These are phyloP conservation scores for Enteromius thamalakanensis DNA, from an alignment of 2,797 vertebrate species.

Conservation along the genomic window DNA sequence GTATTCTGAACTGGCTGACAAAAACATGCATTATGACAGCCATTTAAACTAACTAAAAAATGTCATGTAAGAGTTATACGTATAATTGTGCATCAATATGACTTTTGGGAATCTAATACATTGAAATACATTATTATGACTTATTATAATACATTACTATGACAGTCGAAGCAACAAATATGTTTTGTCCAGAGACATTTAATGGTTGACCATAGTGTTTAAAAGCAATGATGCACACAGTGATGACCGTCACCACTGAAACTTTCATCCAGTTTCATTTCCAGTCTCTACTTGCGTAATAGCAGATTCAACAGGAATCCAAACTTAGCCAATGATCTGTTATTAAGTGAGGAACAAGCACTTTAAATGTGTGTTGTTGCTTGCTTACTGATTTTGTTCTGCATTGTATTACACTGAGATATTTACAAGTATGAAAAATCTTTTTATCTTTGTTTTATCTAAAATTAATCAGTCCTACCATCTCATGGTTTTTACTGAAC, in stretches of 20 bases:
- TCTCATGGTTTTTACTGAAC: not conserved
- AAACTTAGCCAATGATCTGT: not conserved
- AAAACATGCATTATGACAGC: not conserved
- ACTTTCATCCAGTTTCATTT: constrained; percentile 34
- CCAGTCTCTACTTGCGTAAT: constrained; percentile 1
- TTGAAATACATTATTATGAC: not conserved
- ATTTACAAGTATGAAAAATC: not conserved
- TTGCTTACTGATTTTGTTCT: not conserved
- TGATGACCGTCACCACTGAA: not conserved
- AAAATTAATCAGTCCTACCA: not conserved
- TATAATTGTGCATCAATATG: not conserved
- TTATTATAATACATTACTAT: not conserved
- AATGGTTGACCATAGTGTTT: not conserved
- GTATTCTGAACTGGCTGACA: constrained; percentile 52
- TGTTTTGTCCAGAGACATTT: constrained; percentile 6
- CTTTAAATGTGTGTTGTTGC: not conserved
- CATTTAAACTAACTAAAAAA: not conserved
- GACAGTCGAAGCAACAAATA: not conserved
- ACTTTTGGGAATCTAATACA: not conserved
- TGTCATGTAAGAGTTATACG: not conserved
- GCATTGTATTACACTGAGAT: not conserved
- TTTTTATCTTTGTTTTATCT: not conserved
- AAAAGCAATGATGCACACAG: constrained; percentile 20
- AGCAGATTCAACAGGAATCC: constrained; percentile 1
- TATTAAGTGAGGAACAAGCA: not conserved